Conservation (phyloP, 2,113 vertebrate genomes). For the Naja naja region DNA sequence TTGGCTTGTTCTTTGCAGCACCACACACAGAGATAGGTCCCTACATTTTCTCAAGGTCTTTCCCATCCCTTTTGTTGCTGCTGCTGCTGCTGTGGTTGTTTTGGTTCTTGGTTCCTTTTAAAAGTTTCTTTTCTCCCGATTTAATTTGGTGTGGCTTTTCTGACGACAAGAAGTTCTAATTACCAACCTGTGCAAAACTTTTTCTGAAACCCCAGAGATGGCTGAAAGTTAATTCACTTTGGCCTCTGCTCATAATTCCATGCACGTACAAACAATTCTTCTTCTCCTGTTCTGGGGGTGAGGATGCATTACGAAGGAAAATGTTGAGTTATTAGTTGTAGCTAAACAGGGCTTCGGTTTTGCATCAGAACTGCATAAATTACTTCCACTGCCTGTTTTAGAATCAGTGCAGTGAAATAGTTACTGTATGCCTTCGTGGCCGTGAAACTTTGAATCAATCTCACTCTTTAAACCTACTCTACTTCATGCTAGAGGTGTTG, state of each 20-base stretch:
- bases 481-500: not conserved
- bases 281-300: not conserved
- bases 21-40: not conserved
- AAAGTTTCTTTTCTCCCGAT: not conserved
- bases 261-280: not conserved
- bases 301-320: not conserved
- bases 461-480: not conserved
- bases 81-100: too few species aligned
- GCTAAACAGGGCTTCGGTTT: not conserved
- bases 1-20: not conserved
- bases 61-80: not conserved
- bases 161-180: constrained; percentile 9
- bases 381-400: not conserved
- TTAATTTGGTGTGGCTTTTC: not conserved
- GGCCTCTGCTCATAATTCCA: not conserved
- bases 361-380: not conserved
- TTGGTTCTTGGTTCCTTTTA: not conserved
- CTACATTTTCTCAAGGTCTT: not conserved
- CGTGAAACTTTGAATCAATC: not conserved
- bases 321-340: not conserved
- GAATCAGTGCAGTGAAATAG: not conserved
- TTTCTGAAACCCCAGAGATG: not conserved
- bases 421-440: not conserved
- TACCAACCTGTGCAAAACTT: not conserved
- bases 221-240: not conserved